Evolutionary conservation across 2,888 invertebrate genomes (phyloP), one percentile per base, ranked within the genome.

Genomic region (Lagria hirta): DNA sequence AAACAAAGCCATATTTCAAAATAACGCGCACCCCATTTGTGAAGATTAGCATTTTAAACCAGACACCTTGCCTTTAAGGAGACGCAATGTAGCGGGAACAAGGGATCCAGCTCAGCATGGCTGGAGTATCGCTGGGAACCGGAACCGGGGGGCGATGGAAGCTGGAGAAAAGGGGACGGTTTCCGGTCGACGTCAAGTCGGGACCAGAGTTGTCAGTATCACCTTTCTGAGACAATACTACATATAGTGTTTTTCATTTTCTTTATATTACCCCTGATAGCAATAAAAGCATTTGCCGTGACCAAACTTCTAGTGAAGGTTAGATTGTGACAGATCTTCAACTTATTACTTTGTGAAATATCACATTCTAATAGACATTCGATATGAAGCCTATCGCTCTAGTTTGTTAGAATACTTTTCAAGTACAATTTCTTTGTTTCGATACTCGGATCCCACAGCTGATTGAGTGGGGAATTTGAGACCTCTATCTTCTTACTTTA

Each of bases 231-330:
- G 67, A 69, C 69, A 68, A 68, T 68, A 65, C 65, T 65, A 68
- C 67, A 69, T 67, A 64, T 69, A 82, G 83, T 84, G 84, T 84
- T 84, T 84, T 86, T 86, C 86, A 86, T 86, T 86, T 86, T 85
- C 86, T 86, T 86, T 85, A 86, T 85, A 83, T 84, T 81, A 84
- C 86, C 86, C 86, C 73, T 78, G 86, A 79, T 80, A 81, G 81
- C 83, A 84, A 82, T 86, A 86, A 86, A 86, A 79, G 84, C 86
- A 85, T 86, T 86, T 85, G 83, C 82, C 86, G 82, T 86, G 84
- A 86, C 86, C 85, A 81, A 83, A 83, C 79, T 81, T 81, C 68
- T 65, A 58, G 62, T 65, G 66, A 59, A 64, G 69, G 67, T 71
- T 68, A 71, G 72, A 72, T 70, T 69, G 71, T 71, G 71, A 72